Base-by-base conservation (phyloP, 1,140 invertebrate genomes). In the Stegodyphus mimosarum region DNA sequence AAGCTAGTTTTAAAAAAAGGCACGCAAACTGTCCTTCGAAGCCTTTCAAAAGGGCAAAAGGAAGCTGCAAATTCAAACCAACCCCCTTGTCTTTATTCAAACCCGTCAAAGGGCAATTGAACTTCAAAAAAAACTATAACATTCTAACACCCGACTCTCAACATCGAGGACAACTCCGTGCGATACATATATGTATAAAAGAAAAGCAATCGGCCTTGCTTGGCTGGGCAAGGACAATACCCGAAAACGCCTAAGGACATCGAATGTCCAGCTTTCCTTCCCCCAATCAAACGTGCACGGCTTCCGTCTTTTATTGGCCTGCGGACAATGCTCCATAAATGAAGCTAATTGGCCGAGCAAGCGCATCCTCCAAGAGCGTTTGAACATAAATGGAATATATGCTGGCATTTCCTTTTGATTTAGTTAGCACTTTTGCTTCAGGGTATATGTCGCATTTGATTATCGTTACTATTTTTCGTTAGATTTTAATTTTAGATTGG, bases 201-300 rank as follows among this genome's bases (percentile, higher is more conserved):
- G 18, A 10, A 10, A 72, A 79, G 76, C 76, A 67, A 75, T 83
- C 63, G 81, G 71, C 81, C 81, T 83, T 83, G 81, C 81, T 55
- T 83, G 81, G 81, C 50, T 83, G 81, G 81, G 51, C 81, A 83
- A 83, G 81, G 81, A 83, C 81, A 83, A 83, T 83, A 75, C 67
- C 71, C 70, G 79, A 69, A 10, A 15, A 67, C 70, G 79, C 70
- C 79, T 74, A 18, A 53, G 71, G 79, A n/a, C 48, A 64, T 63
- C 48, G 48, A 18, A 13, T 73, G 70, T 72, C 71, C 79, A 72
- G 15, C 78, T 80, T 60, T 80, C 79, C 60, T 11, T 83, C 79
- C 55, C 79, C 60, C 64, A 60, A 55, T 49, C 48, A 33, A 33
- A 33, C 33, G 33, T 52, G 67, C 18, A 48, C 79, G 71, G 79